Conservation (phyloP, 2,113 vertebrate genomes). For the Burhinus oedicnemus region DNA sequence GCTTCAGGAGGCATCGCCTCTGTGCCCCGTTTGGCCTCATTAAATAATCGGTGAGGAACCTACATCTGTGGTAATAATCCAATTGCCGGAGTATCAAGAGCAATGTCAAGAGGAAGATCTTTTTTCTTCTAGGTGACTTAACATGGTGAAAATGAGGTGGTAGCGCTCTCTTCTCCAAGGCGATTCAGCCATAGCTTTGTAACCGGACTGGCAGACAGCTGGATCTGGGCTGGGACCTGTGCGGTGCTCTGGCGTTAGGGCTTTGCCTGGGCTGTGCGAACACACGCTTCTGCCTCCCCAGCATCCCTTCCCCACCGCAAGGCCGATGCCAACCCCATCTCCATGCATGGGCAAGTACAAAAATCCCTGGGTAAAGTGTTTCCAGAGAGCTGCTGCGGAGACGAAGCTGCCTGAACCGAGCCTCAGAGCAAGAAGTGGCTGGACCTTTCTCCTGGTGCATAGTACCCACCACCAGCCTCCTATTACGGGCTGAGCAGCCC, state of each 20-base stretch:
- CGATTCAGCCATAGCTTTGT: too few relatives aligned
- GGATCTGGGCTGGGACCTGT: not conserved
- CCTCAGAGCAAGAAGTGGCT: not conserved
- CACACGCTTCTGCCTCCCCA: not conserved
- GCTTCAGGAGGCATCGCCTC: not conserved
- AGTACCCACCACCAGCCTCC: not conserved
- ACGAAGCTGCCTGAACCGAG: not conserved
- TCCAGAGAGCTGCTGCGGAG: not conserved
- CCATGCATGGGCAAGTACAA: too few relatives aligned
- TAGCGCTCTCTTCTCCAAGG: not conserved
- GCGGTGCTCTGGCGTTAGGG: accelerated
- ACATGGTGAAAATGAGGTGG: not conserved
- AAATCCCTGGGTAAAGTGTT: too few relatives aligned
- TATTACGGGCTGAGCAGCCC: not conserved
- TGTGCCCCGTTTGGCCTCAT: not conserved
- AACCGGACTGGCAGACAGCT: not conserved
- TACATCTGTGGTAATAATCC: not conserved
- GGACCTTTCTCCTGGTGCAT: not conserved
- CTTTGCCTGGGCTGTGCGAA: not conserved
- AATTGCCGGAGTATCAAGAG: not conserved
- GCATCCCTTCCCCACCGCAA: not conserved
- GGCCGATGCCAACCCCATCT: not conserved
- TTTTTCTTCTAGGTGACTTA: not conserved
- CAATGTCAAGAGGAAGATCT: not conserved
- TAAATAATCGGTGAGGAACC: too few relatives aligned